Conservation (phyloP, 2,113 vertebrate genomes). For the Ifrita kowaldi region DNA sequence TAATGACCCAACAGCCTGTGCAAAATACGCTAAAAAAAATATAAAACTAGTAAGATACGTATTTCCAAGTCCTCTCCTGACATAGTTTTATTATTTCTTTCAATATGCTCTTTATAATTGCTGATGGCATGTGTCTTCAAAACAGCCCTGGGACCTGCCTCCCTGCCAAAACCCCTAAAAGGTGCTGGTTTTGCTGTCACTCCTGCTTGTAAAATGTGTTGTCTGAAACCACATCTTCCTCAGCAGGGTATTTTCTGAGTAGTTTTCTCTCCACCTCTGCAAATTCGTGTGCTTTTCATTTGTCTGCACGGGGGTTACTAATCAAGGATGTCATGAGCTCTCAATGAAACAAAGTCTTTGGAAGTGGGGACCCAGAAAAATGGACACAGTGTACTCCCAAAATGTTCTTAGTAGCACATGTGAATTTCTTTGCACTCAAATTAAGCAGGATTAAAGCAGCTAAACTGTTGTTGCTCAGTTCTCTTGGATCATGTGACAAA, state of each 20-base stretch:
- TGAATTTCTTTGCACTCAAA: conserved; percentile 91
- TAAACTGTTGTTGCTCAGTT: conserved; percentile 77
- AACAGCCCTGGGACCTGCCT: background rate
- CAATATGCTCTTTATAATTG: background rate
- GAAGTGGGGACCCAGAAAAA: conserved; percentile 74
- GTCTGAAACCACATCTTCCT: background rate
- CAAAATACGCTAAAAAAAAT: background rate
- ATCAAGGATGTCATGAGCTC: conserved; percentile 81
- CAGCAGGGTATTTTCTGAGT: background rate
- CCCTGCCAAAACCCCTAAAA: background rate
- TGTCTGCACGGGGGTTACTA: background rate
- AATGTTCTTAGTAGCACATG: conserved; percentile 90
- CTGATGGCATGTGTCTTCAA: background rate
- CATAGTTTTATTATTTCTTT: background rate
- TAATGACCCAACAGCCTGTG: background rate
- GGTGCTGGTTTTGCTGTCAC: background rate
- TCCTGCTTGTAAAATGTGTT: background rate
- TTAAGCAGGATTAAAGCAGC: conserved; percentile 91
- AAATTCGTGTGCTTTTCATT: background rate
- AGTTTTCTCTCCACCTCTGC: background rate
- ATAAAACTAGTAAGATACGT: background rate
- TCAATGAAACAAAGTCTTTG: conserved; percentile 83
- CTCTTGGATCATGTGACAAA: conserved; percentile 86
- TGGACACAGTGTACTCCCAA: conserved; percentile 82
- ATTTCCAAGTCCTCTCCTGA: background rate